Conservation (phyloP, 2,797 vertebrate genomes). For the Gallinago solitaria region DNA sequence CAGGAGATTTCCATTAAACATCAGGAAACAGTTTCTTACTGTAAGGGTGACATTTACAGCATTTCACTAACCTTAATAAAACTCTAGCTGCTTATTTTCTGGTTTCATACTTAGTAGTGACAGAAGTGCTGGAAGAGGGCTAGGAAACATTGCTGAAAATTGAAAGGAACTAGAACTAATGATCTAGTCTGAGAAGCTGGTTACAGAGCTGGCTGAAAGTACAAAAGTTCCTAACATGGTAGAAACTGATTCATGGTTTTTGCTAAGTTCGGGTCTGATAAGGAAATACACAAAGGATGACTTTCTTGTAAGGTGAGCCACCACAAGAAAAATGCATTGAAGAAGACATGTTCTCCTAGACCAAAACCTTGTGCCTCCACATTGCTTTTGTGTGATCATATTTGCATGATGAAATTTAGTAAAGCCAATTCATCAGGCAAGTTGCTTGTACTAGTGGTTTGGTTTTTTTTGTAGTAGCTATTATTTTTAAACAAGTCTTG, state of each 20-base stretch:
- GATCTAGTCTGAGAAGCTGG: not conserved
- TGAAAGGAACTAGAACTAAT: not conserved
- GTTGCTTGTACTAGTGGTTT: not conserved
- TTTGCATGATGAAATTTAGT: not conserved
- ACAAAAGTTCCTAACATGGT: not conserved
- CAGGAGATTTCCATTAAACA: not conserved
- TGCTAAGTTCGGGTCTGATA: not conserved
- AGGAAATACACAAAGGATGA: not conserved
- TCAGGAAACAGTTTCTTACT: not conserved
- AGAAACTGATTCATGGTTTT: not conserved
- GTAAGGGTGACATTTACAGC: not conserved
- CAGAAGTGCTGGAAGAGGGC: not conserved
- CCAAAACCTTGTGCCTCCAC: not conserved
- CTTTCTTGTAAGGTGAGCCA: not conserved
- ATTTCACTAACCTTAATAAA: not conserved
- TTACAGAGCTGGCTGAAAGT: not conserved
- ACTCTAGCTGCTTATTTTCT: not conserved
- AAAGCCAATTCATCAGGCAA: not conserved
- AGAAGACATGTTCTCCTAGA: not conserved
- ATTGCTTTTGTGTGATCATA: not conserved
- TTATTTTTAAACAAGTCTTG: not conserved
- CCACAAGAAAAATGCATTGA: not conserved
- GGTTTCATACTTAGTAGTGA: not conserved
- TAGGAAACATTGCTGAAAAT: not conserved
- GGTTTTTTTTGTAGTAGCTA: not conserved